Percentiles rank a stretch among this genome's conserved stretches.
Evolutionary conservation across 2,888 invertebrate species (phyloP).

Genomic region (Tetheella fluctuosa): DNA sequence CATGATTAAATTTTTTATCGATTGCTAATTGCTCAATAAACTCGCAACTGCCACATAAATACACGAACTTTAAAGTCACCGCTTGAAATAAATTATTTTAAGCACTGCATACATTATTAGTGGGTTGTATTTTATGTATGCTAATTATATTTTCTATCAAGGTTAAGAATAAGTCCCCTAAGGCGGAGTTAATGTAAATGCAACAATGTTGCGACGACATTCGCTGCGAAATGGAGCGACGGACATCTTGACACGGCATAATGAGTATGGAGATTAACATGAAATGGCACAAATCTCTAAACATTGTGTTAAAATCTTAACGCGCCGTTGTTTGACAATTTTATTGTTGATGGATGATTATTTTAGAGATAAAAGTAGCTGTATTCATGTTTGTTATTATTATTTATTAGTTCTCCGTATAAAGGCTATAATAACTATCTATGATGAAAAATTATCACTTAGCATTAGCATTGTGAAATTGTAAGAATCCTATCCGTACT

Average conservation of each 20-base stretch:
- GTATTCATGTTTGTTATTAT: no score
- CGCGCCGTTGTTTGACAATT: no score
- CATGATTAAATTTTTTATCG: slow-evolving; percentile 1
- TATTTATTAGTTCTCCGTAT: no score
- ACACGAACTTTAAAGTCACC: not conserved
- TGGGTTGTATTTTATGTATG: slow-evolving; percentile 1
- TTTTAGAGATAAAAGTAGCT: no score
- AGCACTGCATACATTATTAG: slow-evolving; percentile 1
- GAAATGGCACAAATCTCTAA: not conserved
- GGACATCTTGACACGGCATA: slow-evolving; percentile 9
- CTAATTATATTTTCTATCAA: slow-evolving; percentile 14
- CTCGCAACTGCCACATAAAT: slow-evolving; percentile 1
- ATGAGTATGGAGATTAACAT: slow-evolving; percentile 4
- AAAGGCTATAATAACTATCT: no score
- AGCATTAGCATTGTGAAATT: no score
- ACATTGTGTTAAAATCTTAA: not conserved
- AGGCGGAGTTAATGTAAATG: slow-evolving; percentile 15
- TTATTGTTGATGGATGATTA: no score
- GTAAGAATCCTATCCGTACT: no score
- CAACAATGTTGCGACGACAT: slow-evolving; percentile 22
- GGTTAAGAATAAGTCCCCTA: slow-evolving; percentile 14
- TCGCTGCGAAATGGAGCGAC: slow-evolving; percentile 15
- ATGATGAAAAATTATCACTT: no score
- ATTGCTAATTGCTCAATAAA: not conserved
- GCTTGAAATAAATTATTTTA: slow-evolving; percentile 4